Evolutionary conservation across 2,888 invertebrate species (phyloP), one percentile per base, ranked within the genome.

Genomic region (Trichogramma dendrolimi): DNA sequence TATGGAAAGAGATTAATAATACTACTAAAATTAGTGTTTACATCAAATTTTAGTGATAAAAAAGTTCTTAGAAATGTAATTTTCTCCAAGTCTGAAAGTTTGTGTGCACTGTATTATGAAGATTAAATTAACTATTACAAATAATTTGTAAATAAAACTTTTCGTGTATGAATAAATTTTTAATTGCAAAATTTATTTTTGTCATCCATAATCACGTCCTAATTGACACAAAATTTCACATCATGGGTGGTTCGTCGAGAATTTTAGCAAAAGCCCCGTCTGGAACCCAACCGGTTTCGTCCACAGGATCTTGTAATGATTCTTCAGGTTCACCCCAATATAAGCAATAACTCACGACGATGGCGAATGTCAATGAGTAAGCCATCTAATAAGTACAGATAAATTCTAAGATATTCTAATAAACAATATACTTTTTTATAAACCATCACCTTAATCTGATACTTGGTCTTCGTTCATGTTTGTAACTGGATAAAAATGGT

Each of bases 221-320:
- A 27, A 48, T 48, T 56, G 41, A 56, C 27, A 27, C 27, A 27
- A 27, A 27, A 27, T 27, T 27, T 27, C 27, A 27, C 27, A 27
- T 27, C 27, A 27, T 27, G 27, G 27, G 27, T 27, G 27, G 27
- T 1, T 27, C 27, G 27, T 11, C 50, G 4, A 55, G 4, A 2
- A 43, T 41, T 4, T 7, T 50, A 4, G 70, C 69, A 4, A 70
- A 68, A 11, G 69, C 70, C 41, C 73, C 75, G 62, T 76, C 72
- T 4, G 74, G 70, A 40, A 70, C 70, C 75, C 75, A 75, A 44
- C 73, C 73, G 11, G 72, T 68, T 58, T 73, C 73, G 54, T 75
- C 75, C 6, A 73, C 58, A 0, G 70, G 70, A 57, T 66, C 63
- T n/a, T 48, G 27, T 4, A 57, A 4, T 1, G 68, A 68, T 49